Conservation (phyloP, 2,113 vertebrate genomes). For the Speoplatyrhinus poulsoni region DNA sequence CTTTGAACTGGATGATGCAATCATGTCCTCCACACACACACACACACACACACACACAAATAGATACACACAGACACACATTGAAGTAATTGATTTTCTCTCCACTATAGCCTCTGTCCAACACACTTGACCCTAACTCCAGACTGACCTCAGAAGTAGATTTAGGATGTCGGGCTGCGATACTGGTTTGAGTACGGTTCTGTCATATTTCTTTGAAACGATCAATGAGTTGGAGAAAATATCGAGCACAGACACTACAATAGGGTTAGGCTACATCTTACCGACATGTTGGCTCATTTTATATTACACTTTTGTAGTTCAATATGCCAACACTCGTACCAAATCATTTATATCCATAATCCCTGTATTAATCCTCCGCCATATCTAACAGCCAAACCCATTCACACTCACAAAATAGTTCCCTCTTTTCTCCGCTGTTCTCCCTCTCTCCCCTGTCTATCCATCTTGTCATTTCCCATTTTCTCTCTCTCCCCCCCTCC, state of each 20-base stretch:
- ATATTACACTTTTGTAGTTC: too few species aligned
- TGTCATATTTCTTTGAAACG: not conserved
- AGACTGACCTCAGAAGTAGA: conserved; percentile 25
- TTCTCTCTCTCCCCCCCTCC: not conserved
- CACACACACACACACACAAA: not conserved
- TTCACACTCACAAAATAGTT: conserved; percentile 62
- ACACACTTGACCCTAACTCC: conserved; percentile 46
- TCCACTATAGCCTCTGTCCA: conserved; percentile 32
- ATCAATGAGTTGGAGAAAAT: too few species aligned
- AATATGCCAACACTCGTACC: too few species aligned
- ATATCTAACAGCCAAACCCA: conserved; percentile 43
- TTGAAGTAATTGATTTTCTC: conserved; percentile 57
- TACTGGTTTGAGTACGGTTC: too few species aligned
- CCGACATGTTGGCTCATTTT: too few species aligned
- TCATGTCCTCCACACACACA: conserved; percentile 2
- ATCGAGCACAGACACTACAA: too few species aligned
- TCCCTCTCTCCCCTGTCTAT: conserved; percentile 43
- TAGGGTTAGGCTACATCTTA: too few species aligned
- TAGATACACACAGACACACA: conserved; percentile 3
- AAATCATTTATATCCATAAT: too few species aligned
- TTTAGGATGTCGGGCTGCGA: not conserved
- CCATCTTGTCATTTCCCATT: conserved; percentile 14
- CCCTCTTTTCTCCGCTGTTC: conserved; percentile 2
- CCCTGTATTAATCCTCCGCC: conserved; percentile 47
- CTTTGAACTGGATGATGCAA: not conserved